Evolutionary conservation across 92 coral and sea anemone genomes (phyloP).

Genomic region (Epizoanthus fatuus): DNA sequence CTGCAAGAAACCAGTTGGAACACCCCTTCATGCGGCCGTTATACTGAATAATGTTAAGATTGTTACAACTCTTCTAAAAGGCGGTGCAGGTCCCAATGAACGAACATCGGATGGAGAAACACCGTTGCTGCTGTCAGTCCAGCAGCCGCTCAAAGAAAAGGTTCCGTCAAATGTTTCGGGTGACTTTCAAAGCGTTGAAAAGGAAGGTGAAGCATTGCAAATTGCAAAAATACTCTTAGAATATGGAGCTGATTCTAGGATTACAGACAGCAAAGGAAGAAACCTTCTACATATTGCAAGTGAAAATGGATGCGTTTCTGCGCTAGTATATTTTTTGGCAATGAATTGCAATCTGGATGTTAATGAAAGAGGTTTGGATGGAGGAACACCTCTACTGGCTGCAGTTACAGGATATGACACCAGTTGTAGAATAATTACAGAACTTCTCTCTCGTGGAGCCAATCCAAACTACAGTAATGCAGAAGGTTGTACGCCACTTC

Average conservation of each 20-base stretch:
- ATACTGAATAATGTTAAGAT: not conserved
- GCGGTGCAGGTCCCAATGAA: conserved; percentile 38
- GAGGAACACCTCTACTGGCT: conserved; percentile 14
- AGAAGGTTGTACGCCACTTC: conserved; percentile 19
- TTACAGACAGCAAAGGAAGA: not conserved
- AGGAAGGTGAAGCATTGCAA: conserved; percentile 24
- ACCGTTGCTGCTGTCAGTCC: conserved; percentile 2
- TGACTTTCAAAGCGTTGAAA: no score
- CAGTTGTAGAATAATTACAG: not conserved
- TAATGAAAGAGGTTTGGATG: not conserved
- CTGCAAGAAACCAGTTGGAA: not conserved
- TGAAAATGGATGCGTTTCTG: not conserved
- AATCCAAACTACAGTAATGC: conserved; percentile 24
- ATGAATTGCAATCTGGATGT: not conserved
- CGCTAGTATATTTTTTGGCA: not conserved
- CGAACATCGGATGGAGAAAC: conserved; percentile 19
- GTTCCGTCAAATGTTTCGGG: not conserved
- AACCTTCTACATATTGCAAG: not conserved
- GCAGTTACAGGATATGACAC: not conserved
- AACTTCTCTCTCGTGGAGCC: conserved; percentile 26
- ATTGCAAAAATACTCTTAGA: conserved; percentile 16
- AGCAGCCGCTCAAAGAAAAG: not conserved
- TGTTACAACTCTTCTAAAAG: conserved; percentile 30
- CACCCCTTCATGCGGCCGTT: conserved; percentile 33
- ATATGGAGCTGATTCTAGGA: conserved; percentile 20